phyloP scores from a whole-genome alignment of 2,113 vertebrate genomes.

The Hypanus sabinus region DNA sequence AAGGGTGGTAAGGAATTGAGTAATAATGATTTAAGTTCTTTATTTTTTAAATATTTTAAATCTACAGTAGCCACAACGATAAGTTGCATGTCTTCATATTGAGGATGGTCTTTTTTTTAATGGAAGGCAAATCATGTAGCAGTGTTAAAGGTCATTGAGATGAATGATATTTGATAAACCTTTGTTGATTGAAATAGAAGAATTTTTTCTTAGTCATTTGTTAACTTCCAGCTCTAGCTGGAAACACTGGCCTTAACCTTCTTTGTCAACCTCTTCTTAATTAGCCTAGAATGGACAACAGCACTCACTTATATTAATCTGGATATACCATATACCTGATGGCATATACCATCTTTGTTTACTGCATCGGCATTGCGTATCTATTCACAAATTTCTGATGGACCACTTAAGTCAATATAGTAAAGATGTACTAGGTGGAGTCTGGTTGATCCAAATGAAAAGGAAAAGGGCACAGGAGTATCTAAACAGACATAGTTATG shows the following conservation, averaged over 20 bases:
- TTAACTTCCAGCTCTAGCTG: neutral
- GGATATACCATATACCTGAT: neutral
- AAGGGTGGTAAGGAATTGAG: no score
- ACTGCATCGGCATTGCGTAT: neutral
- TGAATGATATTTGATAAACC: neutral
- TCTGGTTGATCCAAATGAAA: neutral
- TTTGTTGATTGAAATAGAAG: neutral
- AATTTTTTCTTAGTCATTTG: neutral
- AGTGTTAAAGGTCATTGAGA: neutral
- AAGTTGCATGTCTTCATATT: no score
- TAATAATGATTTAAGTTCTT: no score
- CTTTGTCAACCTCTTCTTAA: neutral
- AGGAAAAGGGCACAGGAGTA: neutral
- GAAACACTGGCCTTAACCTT: neutral
- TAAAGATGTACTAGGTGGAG: neutral
- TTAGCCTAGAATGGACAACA: neutral
- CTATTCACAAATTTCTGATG: neutral
- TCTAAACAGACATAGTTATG: no score
- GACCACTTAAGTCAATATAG: neutral
- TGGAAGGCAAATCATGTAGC: neutral
- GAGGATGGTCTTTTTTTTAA: no score
- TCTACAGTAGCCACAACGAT: no score
- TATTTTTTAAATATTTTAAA: no score
- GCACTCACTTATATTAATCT: no score
- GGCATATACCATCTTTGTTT: neutral